Conservation (phyloP, 1,140 invertebrate species). For the Meloidogyne floridensis region DNA sequence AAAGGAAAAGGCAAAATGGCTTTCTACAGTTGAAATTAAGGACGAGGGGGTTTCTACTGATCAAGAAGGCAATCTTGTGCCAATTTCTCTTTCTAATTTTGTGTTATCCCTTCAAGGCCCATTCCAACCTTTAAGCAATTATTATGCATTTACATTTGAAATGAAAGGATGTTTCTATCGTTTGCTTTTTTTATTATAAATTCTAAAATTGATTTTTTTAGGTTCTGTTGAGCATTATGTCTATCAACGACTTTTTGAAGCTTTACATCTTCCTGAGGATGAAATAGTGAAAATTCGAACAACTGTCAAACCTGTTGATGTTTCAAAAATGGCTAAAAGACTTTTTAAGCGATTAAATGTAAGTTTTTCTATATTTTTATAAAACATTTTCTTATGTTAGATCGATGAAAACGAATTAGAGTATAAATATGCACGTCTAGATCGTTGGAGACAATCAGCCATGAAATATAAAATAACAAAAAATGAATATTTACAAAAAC, state of each 20-base stretch:
- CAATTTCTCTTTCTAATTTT: conserved; percentile 54
- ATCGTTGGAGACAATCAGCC: conserved; percentile 64
- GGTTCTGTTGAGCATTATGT: conserved; percentile 65
- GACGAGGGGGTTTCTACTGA: conserved; percentile 54
- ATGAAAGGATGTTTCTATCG: conserved; percentile 50
- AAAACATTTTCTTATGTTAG: conserved; percentile 43
- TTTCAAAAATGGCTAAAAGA: conserved; percentile 50
- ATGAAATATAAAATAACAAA: conserved; percentile 65
- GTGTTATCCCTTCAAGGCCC: conserved; percentile 57
- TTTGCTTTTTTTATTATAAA: not conserved
- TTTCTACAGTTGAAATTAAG: conserved; percentile 38
- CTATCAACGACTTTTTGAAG: conserved; percentile 63
- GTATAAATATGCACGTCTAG: conserved; percentile 52
- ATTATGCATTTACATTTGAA: conserved; percentile 57
- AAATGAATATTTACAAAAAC: conserved; percentile 58
- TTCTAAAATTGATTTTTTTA: conserved; percentile 14
- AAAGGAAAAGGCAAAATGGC: conserved; percentile 41
- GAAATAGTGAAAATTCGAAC: conserved; percentile 61
- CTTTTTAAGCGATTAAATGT: conserved; percentile 51
- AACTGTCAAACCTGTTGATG: conserved; percentile 55
- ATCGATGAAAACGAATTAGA: conserved; percentile 47
- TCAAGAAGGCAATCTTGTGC: conserved; percentile 48
- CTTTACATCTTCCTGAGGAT: conserved; percentile 56
- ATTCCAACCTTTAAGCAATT: conserved; percentile 62
- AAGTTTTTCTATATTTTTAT: not conserved